phyloP scores from a whole-genome alignment of 2,113 vertebrate genomes.

The Myanophis thanlyinensis region DNA sequence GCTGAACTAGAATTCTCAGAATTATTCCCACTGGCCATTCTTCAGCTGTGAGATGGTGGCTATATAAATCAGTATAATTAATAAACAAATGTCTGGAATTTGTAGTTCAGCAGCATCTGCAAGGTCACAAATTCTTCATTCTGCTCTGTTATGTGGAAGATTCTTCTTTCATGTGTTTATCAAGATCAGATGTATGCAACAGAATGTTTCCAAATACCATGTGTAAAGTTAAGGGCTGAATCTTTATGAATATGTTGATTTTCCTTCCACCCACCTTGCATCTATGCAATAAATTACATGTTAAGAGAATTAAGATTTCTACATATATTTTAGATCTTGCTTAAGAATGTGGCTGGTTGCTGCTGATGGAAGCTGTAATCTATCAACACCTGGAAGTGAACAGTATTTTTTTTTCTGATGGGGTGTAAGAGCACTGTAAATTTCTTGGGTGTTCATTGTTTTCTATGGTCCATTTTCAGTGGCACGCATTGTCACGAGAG shows the following conservation, averaged over 20 bases:
- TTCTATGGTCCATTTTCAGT: slow-evolving; percentile 68
- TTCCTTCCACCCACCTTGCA: background rate
- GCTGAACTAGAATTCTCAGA: background rate
- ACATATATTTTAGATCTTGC: background rate
- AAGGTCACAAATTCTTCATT: background rate
- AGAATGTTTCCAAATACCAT: background rate
- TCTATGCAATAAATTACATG: background rate
- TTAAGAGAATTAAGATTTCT: background rate
- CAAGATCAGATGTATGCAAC: background rate
- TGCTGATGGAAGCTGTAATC: background rate
- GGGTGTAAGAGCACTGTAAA: background rate
- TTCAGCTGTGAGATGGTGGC: background rate
- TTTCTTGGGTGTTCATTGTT: background rate
- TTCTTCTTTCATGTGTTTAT: background rate
- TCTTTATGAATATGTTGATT: background rate
- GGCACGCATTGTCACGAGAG: slow-evolving; percentile 95
- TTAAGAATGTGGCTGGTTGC: background rate
- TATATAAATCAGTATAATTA: background rate
- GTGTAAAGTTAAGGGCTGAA: background rate
- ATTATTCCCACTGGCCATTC: background rate
- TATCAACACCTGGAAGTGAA: background rate
- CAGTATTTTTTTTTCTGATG: background rate
- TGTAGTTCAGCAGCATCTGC: background rate
- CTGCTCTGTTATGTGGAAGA: background rate
- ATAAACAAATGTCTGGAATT: background rate